Evolutionary conservation across 2,113 vertebrate species (phyloP).

Genomic region (Meriones unguiculatus): DNA sequence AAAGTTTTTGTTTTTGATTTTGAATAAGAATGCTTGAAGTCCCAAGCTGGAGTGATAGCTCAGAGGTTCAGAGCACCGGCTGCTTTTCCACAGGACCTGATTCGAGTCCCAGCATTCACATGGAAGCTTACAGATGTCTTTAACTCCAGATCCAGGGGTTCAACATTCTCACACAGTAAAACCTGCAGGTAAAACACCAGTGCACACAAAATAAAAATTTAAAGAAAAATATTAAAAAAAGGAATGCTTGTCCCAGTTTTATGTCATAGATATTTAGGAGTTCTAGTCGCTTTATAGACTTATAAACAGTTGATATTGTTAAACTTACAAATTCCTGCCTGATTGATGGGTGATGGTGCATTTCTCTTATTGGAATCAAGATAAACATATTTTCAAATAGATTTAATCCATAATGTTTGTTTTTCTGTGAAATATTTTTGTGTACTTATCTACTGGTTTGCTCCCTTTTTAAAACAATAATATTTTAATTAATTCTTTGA

Average conservation of each 20-base stretch:
- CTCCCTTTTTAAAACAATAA: background rate
- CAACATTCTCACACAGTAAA: too few relatives aligned
- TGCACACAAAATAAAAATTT: too few relatives aligned
- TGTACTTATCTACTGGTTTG: background rate
- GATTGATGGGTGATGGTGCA: background rate
- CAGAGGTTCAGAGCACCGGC: too few relatives aligned
- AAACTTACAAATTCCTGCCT: background rate
- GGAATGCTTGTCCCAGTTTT: background rate
- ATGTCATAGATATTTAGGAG: background rate
- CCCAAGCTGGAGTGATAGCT: too few relatives aligned
- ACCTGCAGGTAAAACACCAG: too few relatives aligned
- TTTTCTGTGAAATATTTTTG: conserved; percentile 14
- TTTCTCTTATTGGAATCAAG: background rate
- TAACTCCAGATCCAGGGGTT: too few relatives aligned
- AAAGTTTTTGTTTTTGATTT: background rate
- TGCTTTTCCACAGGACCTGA: too few relatives aligned
- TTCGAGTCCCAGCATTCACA: too few relatives aligned
- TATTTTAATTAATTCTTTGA: background rate
- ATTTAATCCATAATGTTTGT: background rate
- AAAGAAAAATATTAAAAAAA: too few relatives aligned
- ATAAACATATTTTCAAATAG: background rate
- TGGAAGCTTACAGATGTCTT: too few relatives aligned
- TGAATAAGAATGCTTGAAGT: background rate
- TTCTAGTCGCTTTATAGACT: background rate
- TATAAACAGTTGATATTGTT: background rate